Base-by-base conservation (phyloP, 2,113 vertebrate genomes). In the Suncus etruscus region DNA sequence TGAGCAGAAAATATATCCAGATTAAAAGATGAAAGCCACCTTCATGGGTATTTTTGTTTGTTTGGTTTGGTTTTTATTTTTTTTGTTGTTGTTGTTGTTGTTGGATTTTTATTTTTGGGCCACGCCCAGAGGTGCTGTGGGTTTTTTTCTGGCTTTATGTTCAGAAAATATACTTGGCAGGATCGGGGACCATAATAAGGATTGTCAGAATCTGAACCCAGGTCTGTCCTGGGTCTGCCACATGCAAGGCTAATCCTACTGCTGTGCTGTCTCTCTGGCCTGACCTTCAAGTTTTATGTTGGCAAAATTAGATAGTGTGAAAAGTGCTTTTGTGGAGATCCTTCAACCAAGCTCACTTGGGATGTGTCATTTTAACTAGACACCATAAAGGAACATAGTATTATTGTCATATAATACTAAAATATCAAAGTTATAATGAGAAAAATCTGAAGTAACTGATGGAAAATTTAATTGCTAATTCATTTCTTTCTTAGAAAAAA, bases 21-120 rank as follows among this genome's bases (percentile, higher is more conserved):
- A 90, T 45, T 70, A 92, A 83, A 80, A 80, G 29, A 69, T 73
- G 14, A 78, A 91, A 61, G 27, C 48, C 48, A 6, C 74, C 48
- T 22, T 77, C 11, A 39, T 39, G 39, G 39, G 39, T 3, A 39
- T 39, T 39, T 39, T 39, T 39, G 39, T 39, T 39, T 39, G 39
- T 39, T 39, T 39, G 39, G 39, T 39, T 39, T 39, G 39, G 39
- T 39, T 39, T 39, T 39, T 39, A 39, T 5, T 39, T 39, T 39
- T 39, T 39, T 39, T 39, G 39, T 39, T 39, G 5, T 39, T 39
- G 39, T 39, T 39, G 39, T 39, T 39, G 39, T 39, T 3, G 39
- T 39, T 39, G 39, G 39, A 39, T 39, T 39, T 39, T 39, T 39
- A 39, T 39, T 39, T 39, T 39, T 39, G 5, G 39, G 39, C 39